These are phyloP conservation scores for Lasioglossum morio DNA, from an alignment of 2,888 invertebrate species.

Conservation along the genomic window DNA sequence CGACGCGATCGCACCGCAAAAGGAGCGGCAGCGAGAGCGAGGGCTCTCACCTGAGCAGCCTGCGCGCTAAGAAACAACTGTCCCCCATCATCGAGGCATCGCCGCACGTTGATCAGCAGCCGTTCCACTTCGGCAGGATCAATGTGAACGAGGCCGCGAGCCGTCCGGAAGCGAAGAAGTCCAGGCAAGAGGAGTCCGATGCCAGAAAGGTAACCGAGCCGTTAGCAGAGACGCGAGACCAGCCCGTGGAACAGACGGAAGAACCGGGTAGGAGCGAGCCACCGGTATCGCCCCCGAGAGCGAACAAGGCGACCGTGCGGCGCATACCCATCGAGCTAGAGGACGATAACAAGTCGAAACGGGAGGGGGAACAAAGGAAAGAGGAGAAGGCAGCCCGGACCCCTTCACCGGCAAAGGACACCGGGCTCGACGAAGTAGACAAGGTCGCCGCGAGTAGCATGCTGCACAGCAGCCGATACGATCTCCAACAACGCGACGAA, in stretches of 20 bases:
- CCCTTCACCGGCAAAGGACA: constrained; percentile 60
- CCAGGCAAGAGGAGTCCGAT: constrained; percentile 67
- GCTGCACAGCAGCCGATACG: constrained; percentile 82
- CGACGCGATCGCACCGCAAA: constrained; percentile 86
- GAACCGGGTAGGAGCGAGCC: constrained; percentile 24
- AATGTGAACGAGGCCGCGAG: constrained; percentile 29
- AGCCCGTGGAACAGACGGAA: constrained; percentile 41
- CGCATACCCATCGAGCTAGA: constrained; percentile 57
- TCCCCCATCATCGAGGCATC: constrained; percentile 93
- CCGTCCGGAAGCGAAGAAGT: constrained; percentile 71
- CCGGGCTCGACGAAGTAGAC: constrained; percentile 60
- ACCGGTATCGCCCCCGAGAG: constrained; percentile 51
- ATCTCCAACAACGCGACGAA: constrained; percentile 75
- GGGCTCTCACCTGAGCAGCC: constrained; percentile 85
- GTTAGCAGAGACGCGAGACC: constrained; percentile 33
- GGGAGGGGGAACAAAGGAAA: constrained; percentile 44
- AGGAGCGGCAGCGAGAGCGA: constrained; percentile 88
- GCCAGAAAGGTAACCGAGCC: constrained; percentile 46
- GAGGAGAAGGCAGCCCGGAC: constrained; percentile 49
- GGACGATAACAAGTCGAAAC: constrained; percentile 45
- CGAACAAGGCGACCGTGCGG: constrained; percentile 41
- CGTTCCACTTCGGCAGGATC: constrained; percentile 75
- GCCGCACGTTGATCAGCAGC: constrained; percentile 86
- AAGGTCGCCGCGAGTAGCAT: constrained; percentile 70
- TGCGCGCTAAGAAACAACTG: constrained; percentile 89